Base-by-base conservation (phyloP, 1,140 invertebrate genomes). In the Thalassaphorura encarpata region DNA sequence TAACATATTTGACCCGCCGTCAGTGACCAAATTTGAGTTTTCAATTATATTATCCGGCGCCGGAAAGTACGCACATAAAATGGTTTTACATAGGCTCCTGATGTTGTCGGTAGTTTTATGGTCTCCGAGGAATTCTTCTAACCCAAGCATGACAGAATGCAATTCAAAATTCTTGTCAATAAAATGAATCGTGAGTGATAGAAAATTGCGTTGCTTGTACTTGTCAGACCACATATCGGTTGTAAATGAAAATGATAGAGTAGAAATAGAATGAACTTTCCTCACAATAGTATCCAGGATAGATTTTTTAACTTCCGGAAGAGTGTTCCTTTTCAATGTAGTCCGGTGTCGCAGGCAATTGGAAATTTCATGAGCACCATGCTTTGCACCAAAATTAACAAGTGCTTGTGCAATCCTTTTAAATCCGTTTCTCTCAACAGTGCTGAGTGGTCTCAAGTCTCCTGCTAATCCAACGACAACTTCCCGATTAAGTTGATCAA, bases 171-270 rank as follows among this genome's bases (percentile, higher is more conserved):
- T 29, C 3, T 48, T 19, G 39, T 50, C 23, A 1, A 55, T 43
- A 39, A 41, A 60, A 47, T 60, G 58, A 36, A 46, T 24, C 1
- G 46, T 31, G 18, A 58, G 26, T 23, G 56, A 58, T 26, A 60
- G 1, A 46, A 54, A 60, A 33, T 33, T 8, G 24, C 52, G 2
- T 36, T 60, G 45, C 19, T 56, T 33, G 40, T 43, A 60, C 15
- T 45, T 45, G 6, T 60, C 58, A 45, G 26, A 29, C 58, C 58
- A 60, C 39, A 60, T 31, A 40, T 60, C 58, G 1, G 53, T 60
- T 16, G 58, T 54, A n/a, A n/a, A n/a, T 1, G 53, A 53, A 19
- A 54, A 54, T 13, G 26, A n/a, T 6, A 2, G 26, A 1, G 40
- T 45, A 13, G 28, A 26, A 56, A n/a, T 56, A 6, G 26, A 31